Evolutionary conservation across 2,113 vertebrate genomes (phyloP).

Genomic region (Herpailurus yagouaroundi): DNA sequence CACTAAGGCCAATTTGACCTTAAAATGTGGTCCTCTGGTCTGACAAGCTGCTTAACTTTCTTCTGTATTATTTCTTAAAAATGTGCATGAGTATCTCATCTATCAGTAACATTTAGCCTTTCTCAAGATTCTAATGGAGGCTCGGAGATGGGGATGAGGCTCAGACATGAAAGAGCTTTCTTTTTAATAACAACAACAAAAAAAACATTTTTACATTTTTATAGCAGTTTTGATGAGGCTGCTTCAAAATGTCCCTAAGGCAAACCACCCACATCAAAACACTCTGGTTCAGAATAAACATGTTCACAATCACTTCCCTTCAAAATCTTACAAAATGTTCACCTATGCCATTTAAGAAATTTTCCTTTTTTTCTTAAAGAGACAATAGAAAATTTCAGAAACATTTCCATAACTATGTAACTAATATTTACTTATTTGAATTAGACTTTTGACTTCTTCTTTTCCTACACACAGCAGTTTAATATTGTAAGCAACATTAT

Average conservation of each 20-base stretch:
- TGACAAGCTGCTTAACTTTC: neutral
- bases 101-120: neutral
- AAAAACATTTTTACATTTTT: neutral
- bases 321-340: constrained; percentile 47
- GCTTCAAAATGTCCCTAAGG: neutral
- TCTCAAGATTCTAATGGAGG: neutral
- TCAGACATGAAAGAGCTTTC: neutral
- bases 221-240: neutral
- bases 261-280: constrained; percentile 48
- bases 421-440: neutral
- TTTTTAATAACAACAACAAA: neutral
- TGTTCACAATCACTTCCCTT: constrained; percentile 6
- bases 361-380: neutral
- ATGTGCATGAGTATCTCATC: neutral
- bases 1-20: neutral
- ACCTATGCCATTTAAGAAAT: neutral
- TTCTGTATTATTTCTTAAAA: neutral
- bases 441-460: neutral
- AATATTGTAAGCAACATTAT: neutral
- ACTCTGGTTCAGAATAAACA: constrained; percentile 32
- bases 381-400: neutral
- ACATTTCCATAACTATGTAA: neutral
- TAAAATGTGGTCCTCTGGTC: neutral
- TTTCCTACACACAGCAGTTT: neutral
- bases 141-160: neutral